These are phyloP conservation scores for Tympanuchus pallidicinctus DNA, from an alignment of 2,113 vertebrate species.

Conservation along the genomic window DNA sequence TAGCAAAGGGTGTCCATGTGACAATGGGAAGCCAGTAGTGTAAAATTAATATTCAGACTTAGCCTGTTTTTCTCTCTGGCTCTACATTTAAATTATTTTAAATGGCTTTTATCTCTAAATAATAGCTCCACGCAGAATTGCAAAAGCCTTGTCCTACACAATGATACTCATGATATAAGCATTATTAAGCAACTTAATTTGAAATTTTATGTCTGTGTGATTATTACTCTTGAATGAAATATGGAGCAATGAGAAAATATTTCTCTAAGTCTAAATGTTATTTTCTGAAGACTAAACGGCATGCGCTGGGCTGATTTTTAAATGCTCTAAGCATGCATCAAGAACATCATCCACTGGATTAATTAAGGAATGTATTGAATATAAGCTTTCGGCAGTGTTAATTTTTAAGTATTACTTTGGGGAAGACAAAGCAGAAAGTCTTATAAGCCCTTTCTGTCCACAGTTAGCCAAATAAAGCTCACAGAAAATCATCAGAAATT, in stretches of 20 bases:
- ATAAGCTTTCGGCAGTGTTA: background rate
- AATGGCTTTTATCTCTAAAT: conserved; percentile 58
- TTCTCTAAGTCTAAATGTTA: background rate
- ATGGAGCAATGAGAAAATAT: background rate
- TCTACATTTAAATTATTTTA: conserved; percentile 51
- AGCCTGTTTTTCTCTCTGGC: conserved; percentile 29
- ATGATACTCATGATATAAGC: conserved; percentile 33
- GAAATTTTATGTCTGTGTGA: background rate
- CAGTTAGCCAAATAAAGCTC: background rate
- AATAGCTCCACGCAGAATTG: conserved; percentile 20
- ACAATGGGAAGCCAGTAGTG: background rate
- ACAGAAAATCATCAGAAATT: background rate
- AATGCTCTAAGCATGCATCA: background rate
- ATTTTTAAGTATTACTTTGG: background rate
- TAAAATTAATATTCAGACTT: conserved; percentile 59
- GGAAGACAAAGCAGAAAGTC: background rate
- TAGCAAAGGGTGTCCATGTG: background rate
- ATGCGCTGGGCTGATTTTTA: background rate
- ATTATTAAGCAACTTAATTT: conserved; percentile 55
- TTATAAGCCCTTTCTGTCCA: background rate
- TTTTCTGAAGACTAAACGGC: background rate
- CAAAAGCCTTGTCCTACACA: conserved; percentile 20
- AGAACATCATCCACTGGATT: background rate
- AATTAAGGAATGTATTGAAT: background rate
- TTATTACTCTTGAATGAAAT: conserved; percentile 31